A percentile compares a stretch with the other conserved stretches of the same genome.
Evolutionary conservation across 2,113 vertebrate genomes (phyloP).

Genomic region (Ursus arctos): DNA sequence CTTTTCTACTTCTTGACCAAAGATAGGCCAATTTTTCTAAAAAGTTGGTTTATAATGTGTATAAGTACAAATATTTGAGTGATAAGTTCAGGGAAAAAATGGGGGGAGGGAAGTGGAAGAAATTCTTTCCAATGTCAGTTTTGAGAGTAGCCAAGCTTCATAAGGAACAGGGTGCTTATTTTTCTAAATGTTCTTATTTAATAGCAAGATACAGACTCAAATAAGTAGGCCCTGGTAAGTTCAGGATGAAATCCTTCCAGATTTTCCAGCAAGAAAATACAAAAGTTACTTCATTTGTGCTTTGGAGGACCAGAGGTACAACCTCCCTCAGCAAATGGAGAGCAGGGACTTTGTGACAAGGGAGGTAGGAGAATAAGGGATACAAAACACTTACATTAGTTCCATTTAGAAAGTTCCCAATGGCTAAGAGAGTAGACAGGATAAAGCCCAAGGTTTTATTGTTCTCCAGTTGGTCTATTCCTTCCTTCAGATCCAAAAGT

Average conservation of each 20-base stretch:
- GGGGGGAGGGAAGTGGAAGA: neutral
- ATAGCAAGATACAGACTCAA: neutral
- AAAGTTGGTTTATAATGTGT: neutral
- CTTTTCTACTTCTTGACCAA: neutral
- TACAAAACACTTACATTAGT: conserved; percentile 92
- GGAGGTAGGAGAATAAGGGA: neutral
- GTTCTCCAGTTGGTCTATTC: conserved; percentile 98
- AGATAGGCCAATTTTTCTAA: neutral
- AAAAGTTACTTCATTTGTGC: neutral
- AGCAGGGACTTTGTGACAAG: neutral
- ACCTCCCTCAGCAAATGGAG: neutral
- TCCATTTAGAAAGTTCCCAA: conserved; percentile 99
- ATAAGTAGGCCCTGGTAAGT: neutral
- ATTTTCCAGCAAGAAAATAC: conserved; percentile 2
- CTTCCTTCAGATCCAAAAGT: conserved; percentile 98
- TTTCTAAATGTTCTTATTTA: conserved; percentile 34
- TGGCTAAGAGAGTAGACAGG: conserved; percentile 96
- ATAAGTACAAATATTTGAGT: neutral
- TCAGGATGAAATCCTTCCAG: neutral
- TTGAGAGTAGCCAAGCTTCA: neutral
- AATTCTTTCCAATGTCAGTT: neutral
- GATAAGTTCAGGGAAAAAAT: neutral
- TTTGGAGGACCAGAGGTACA: neutral
- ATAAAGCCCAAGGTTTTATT: conserved; percentile 97
- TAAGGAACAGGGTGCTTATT: conserved; percentile 32